Base-by-base conservation (phyloP, 37 sponge, comb jelly and placozoan genomes). In the Chondrilla cf. caribensis region DNA sequence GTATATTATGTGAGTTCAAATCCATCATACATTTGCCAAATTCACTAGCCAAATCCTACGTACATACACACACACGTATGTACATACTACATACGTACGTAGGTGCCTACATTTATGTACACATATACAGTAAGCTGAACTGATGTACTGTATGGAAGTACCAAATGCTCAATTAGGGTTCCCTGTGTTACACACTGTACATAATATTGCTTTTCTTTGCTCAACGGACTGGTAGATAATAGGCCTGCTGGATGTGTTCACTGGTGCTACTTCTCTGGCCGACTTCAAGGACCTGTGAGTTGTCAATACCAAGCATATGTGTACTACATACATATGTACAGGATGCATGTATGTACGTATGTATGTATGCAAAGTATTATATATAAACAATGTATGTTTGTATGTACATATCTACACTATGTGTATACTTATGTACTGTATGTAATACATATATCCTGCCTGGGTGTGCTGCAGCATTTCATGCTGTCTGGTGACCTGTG, bases 211-310 rank as follows among this genome's bases (percentile, higher is more conserved):
- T 31, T 79, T 6, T 38, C 36, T 36, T 28, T 70, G 22, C 29
- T 58, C n/a, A n/a, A n/a, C n/a, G n/a, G n/a, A n/a, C n/a, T 81
- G 76, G 29, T 79, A 97, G 97, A 78, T 97, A 0, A 91, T 97
- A 31, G 91, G 91, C 18, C 78, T 97, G 21, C 38, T 97, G 78
- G 93, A 97, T 83, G 90, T 92, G 35, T 94, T 94, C 81, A 90
- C 93, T 17, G 85, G 95, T 51, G 75, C 92, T 11, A 68, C 79
- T 4, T 19, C n/a, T 24, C 81, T 79, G 9, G 86, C 78, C 7
- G 71, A 83, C 24, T 97, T 96, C 72, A 80, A 89, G 66, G 97
- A 96, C 82, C 85, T 96, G 92, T 90, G 84, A 80, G 93, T 81
- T 62, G 29, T 28, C 51, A 47, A 47, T 11, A 47, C 11, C 11